These are phyloP conservation scores for Grantiella picta DNA, from an alignment of 2,113 vertebrate genomes.

Conservation along the genomic window DNA sequence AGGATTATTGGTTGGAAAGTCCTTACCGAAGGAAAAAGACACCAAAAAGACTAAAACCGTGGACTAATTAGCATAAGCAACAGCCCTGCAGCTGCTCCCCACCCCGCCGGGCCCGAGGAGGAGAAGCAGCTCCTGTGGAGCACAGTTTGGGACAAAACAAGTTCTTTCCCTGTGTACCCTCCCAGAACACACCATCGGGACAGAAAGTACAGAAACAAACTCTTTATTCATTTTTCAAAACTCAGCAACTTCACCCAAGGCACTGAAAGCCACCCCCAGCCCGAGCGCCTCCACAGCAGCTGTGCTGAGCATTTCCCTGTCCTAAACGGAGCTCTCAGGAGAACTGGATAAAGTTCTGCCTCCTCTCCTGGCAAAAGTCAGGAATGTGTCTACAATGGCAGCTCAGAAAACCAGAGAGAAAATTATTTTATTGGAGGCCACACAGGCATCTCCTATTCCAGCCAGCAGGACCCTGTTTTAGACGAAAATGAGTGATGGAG, in stretches of 20 bases:
- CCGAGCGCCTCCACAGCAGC: not conserved
- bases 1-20: not conserved
- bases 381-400: not conserved
- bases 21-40: not conserved
- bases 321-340: not conserved
- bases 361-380: not conserved
- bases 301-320: not conserved
- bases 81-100: not conserved
- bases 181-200: not conserved
- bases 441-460: not conserved
- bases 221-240: not conserved
- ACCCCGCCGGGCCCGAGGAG: accelerated
- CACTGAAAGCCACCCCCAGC: not conserved
- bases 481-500: not conserved
- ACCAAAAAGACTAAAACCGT: accelerated
- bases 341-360: not conserved
- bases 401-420: not conserved
- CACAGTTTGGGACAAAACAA: accelerated
- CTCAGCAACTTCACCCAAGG: not conserved
- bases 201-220: not conserved
- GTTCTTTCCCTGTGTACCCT: no score
- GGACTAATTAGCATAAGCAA: not conserved
- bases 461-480: not conserved
- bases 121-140: no score
- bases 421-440: not conserved